Percentiles rank a stretch among this genome's conserved stretches.
Conservation (phyloP, 2,888 invertebrate genomes). For the Pyrgus malvae region DNA sequence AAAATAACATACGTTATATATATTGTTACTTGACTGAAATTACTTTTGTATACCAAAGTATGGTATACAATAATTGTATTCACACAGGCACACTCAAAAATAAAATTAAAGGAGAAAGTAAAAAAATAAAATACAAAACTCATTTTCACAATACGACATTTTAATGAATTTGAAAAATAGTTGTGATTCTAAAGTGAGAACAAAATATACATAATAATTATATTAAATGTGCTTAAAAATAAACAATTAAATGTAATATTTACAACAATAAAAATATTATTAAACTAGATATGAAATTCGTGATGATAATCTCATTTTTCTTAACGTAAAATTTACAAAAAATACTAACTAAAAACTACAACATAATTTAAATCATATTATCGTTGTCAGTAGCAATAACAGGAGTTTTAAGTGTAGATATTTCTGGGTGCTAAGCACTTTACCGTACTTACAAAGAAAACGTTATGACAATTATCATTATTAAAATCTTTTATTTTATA, state of each 20-base stretch:
- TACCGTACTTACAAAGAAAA: too few relatives aligned
- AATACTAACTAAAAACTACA: conserved; percentile 26
- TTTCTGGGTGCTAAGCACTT: too few relatives aligned
- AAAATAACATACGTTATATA: too few relatives aligned
- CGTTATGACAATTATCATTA: too few relatives aligned
- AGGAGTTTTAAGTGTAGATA: too few relatives aligned
- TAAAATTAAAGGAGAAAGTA: conserved; percentile 9
- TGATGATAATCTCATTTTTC: conserved; percentile 36
- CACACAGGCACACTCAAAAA: not conserved
- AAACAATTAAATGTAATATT: conserved; percentile 27
- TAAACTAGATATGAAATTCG: conserved; percentile 33
- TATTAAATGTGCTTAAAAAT: not conserved
- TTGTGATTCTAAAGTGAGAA: conserved; percentile 22
- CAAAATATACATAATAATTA: conserved; percentile 1
- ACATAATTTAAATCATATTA: conserved; percentile 29
- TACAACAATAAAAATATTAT: conserved; percentile 7
- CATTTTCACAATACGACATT: conserved; percentile 28
- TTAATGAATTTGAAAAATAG: conserved; percentile 30
- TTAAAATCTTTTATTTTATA: too few relatives aligned
- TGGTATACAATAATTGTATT: conserved; percentile 26
- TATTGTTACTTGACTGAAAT: too few relatives aligned
- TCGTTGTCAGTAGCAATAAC: conserved; percentile 11
- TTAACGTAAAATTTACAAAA: conserved; percentile 29
- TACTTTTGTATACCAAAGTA: conserved; percentile 14
- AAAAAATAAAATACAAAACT: conserved; percentile 29